Conservation (phyloP, 2,113 vertebrate genomes). For the Leptodactylus fuscus region DNA sequence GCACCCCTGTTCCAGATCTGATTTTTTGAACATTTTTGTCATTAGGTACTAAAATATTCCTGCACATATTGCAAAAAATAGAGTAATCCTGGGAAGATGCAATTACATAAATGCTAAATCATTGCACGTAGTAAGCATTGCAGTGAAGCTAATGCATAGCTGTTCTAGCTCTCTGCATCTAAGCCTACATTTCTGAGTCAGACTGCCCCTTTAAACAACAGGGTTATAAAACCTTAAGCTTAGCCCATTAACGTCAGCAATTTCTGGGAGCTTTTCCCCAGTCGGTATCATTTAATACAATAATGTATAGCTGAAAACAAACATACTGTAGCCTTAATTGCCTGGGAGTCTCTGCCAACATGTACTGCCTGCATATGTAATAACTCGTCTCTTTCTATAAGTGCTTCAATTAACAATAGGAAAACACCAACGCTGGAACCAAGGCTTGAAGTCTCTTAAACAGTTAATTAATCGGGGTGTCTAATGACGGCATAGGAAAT, state of each 20-base stretch:
- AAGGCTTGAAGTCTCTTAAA: slow-evolving; percentile 35
- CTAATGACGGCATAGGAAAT: slow-evolving; percentile 18
- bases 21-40: too few relatives aligned
- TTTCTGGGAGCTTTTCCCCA: slow-evolving; percentile 48
- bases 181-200: slow-evolving; percentile 1
- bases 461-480: slow-evolving; percentile 38
- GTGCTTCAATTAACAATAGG: slow-evolving; percentile 48
- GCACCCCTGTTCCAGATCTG: too few relatives aligned
- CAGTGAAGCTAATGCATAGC: slow-evolving; percentile 22
- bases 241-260: slow-evolving; percentile 39
- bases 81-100: too few relatives aligned
- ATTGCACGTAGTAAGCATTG: slow-evolving; percentile 5
- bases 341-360: slow-evolving; percentile 43
- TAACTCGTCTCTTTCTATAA: slow-evolving; percentile 49
- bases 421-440: slow-evolving; percentile 31
- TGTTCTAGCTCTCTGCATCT: slow-evolving; percentile 25
- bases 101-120: too few relatives aligned
- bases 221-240: slow-evolving; percentile 29
- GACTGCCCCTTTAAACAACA: slow-evolving; percentile 35
- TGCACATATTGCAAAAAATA: too few relatives aligned
- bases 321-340: slow-evolving; percentile 50
- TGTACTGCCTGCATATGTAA: slow-evolving; percentile 50
- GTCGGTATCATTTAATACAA: slow-evolving; percentile 54
- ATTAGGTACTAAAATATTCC: too few relatives aligned
- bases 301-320: slow-evolving; percentile 57